These are phyloP conservation scores for Therioaphis trifolii DNA, from an alignment of 2,888 invertebrate species.

Conservation along the genomic window DNA sequence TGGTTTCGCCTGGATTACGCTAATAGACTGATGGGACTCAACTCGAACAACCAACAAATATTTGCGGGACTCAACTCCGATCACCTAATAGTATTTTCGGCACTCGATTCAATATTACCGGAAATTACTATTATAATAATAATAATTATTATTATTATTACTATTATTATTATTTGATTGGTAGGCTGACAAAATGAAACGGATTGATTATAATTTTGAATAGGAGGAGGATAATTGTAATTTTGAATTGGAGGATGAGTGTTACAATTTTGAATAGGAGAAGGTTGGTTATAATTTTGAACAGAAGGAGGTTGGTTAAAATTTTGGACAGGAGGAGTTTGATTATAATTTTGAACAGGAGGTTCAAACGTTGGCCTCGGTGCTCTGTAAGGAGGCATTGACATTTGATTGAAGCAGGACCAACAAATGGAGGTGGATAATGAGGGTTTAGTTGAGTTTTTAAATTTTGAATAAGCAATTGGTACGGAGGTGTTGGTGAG, in stretches of 20 bases:
- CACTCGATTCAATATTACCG: no score
- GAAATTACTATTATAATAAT: no score
- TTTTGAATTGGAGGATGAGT: neutral
- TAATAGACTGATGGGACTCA: no score
- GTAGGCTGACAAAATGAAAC: neutral
- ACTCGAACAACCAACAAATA: no score
- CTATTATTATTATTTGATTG: no score
- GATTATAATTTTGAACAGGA: slow-evolving; percentile 13
- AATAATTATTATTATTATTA: no score
- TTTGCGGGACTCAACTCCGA: no score
- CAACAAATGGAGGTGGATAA: slow-evolving; percentile 10
- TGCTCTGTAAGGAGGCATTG: slow-evolving; percentile 7
- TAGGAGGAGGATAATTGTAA: neutral
- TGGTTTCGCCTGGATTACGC: no score
- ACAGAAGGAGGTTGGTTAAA: slow-evolving; percentile 11
- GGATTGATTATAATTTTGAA: slow-evolving; percentile 13
- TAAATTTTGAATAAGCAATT: neutral
- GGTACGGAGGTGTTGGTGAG: slow-evolving; percentile 25
- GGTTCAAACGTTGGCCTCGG: neutral
- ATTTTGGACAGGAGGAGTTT: slow-evolving; percentile 50
- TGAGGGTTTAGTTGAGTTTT: slow-evolving; percentile 25
- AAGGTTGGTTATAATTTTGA: slow-evolving; percentile 29
- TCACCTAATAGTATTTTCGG: no score
- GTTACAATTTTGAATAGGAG: slow-evolving; percentile 25
- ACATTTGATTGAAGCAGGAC: slow-evolving; percentile 18